These are phyloP conservation scores for Phylloscopus collybita DNA, from an alignment of 2,797 vertebrate species.

Conservation along the genomic window DNA sequence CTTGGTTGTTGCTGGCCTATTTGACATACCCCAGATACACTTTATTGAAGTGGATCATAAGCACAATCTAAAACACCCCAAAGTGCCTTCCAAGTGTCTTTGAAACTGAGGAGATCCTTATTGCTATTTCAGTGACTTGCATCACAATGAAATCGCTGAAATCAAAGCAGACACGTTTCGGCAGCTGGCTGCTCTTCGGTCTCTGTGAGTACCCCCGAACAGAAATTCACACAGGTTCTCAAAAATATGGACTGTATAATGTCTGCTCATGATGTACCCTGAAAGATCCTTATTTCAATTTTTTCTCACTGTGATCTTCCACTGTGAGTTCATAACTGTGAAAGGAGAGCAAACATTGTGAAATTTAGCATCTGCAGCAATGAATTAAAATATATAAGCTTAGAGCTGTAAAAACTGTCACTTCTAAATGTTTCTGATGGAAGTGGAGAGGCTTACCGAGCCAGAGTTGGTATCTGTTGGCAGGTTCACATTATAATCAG, in stretches of 20 bases:
- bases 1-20: neutral
- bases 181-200: constrained; percentile 84
- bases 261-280: neutral
- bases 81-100: constrained; percentile 23
- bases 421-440: neutral
- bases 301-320: neutral
- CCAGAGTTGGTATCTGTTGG: neutral
- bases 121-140: constrained; percentile 85
- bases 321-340: neutral
- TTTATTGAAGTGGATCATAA: neutral
- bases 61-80: neutral
- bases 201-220: constrained; percentile 84
- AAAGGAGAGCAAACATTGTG: constrained; percentile 28
- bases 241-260: neutral
- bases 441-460: neutral
- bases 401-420: neutral
- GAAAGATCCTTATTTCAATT: neutral
- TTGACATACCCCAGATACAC: neutral
- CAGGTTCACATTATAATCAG: neutral
- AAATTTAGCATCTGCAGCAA: constrained; percentile 25
- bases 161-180: constrained; percentile 86
- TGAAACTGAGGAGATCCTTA: constrained; percentile 50
- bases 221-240: neutral
- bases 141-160: constrained; percentile 89
- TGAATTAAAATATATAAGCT: constrained; percentile 26